Evolutionary conservation across 2,113 vertebrate genomes (phyloP).

Genomic region (Penelope pileata): DNA sequence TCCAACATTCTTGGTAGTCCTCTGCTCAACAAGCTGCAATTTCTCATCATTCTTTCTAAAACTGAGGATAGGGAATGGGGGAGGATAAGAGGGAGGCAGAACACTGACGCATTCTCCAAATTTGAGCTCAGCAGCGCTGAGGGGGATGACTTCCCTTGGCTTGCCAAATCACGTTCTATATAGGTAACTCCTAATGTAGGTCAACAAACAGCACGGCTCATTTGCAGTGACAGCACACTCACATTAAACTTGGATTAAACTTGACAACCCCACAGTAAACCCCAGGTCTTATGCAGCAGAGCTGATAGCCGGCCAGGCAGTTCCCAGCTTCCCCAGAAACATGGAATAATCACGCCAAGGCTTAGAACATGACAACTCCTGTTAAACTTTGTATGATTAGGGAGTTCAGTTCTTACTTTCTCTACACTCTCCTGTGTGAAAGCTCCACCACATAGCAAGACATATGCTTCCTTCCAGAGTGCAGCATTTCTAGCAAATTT

Average conservation of each 20-base stretch:
- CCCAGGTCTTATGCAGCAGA: not conserved
- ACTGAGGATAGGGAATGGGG: fast-evolving
- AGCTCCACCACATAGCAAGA: not conserved
- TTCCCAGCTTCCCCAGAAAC: not conserved
- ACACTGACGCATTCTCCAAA: too few relatives aligned
- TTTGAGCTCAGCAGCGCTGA: not conserved
- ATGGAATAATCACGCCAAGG: not conserved
- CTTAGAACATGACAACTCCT: not conserved
- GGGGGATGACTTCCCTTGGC: not conserved
- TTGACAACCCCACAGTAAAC: not conserved
- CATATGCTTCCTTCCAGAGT: not conserved
- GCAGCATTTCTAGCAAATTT: not conserved
- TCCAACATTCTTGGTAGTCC: not conserved
- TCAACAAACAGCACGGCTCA: not conserved
- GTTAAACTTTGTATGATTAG: too few relatives aligned
- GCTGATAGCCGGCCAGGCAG: not conserved
- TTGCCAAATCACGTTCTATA: not conserved
- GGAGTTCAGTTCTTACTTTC: not conserved
- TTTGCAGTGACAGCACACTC: not conserved
- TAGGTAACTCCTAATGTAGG: not conserved
- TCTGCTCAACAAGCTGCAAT: not conserved
- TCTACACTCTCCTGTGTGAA: not conserved
- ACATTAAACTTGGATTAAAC: not conserved
- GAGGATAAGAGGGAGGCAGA: too few relatives aligned
- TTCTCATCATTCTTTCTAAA: not conserved